These are phyloP conservation scores for Microcebus murinus DNA, from an alignment of 2,113 vertebrate genomes.

Conservation along the genomic window DNA sequence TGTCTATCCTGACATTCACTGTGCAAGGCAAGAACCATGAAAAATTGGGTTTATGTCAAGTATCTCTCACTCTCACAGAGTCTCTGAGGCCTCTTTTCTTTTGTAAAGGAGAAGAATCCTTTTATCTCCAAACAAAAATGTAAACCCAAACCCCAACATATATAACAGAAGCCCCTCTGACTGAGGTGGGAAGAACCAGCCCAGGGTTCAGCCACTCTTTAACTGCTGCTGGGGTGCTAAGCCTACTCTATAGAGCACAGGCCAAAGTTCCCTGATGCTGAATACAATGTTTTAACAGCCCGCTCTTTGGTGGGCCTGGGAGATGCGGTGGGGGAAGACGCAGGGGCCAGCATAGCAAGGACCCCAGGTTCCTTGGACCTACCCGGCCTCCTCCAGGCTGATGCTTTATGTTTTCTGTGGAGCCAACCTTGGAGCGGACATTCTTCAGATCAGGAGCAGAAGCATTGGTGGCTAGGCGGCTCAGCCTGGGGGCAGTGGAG, in stretches of 20 bases:
- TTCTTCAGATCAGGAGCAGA: slow-evolving; percentile 89
- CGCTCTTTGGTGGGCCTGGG: not conserved
- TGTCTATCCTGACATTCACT: not conserved
- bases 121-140: not conserved
- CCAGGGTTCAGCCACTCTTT: not conserved
- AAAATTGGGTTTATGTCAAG: not conserved
- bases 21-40: not conserved
- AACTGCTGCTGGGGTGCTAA: not conserved
- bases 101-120: not conserved
- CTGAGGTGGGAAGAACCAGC: not conserved
- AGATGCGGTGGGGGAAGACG: not conserved
- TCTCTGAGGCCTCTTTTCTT: not conserved
- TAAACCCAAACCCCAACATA: not conserved
- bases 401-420: slow-evolving; percentile 95
- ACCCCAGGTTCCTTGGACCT: not conserved
- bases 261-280: not conserved
- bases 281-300: not conserved
- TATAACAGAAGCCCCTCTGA: not conserved
- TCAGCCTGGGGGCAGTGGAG: slow-evolving; percentile 69
- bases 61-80: not conserved
- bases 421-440: slow-evolving; percentile 93
- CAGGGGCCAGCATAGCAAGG: not conserved
- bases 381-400: slow-evolving; percentile 98
- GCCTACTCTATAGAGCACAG: not conserved
- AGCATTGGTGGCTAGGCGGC: slow-evolving; percentile 82